These are phyloP conservation scores for Hylia prasina DNA, from an alignment of 2,113 vertebrate species.

Conservation along the genomic window DNA sequence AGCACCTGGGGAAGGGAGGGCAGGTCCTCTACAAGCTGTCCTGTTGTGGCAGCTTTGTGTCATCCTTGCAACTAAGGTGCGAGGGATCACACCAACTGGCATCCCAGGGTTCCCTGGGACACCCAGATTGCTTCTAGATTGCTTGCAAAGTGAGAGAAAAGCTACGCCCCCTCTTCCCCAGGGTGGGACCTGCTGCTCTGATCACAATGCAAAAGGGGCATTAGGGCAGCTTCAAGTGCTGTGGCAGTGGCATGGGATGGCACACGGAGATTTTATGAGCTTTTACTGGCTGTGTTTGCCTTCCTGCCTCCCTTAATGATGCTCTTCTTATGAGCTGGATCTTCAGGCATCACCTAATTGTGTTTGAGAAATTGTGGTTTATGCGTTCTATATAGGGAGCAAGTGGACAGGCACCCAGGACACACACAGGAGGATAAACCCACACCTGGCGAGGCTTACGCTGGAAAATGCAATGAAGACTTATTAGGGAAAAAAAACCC, in stretches of 20 bases:
- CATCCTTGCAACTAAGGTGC: not conserved
- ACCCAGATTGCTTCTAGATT: not conserved
- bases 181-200: rapidly evolving
- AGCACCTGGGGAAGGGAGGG: not conserved
- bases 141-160: not conserved
- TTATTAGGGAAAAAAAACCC: not conserved
- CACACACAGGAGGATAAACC: not conserved
- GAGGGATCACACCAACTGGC: not conserved
- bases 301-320: not conserved
- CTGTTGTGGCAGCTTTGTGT: not conserved
- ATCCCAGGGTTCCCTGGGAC: not conserved
- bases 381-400: not conserved
- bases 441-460: not conserved
- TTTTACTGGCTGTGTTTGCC: not conserved
- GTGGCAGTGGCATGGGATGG: rapidly evolving
- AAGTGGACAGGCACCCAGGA: not conserved
- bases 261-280: not conserved
- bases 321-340: not conserved
- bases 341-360: not conserved
- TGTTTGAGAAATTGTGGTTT: not conserved
- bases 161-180: not conserved
- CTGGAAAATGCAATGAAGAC: not conserved
- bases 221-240: not conserved
- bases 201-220: not conserved
- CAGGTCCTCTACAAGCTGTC: not conserved